A percentile compares a stretch with the other conserved stretches of the same genome.
These are phyloP conservation scores for Danio albolineatus DNA, from an alignment of 2,797 vertebrate species.

Conservation along the genomic window DNA sequence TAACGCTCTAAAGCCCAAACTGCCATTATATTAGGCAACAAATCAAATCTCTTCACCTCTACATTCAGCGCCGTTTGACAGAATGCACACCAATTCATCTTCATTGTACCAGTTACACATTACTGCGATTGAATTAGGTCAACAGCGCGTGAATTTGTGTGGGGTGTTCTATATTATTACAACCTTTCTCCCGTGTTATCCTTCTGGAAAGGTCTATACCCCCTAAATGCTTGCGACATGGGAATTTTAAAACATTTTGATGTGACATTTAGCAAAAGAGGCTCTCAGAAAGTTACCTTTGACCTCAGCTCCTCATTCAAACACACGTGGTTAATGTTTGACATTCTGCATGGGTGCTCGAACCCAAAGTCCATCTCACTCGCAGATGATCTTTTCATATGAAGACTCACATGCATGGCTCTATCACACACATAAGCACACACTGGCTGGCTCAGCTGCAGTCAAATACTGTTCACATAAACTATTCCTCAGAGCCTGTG, in stretches of 20 bases:
- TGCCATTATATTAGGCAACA: constrained; percentile 50
- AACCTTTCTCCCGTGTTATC: constrained; percentile 4
- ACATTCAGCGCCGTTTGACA: constrained; percentile 20
- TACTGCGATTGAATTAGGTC: constrained; percentile 43
- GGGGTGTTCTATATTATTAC: not conserved
- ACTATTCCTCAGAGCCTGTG: constrained; percentile 55
- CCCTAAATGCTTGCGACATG: not conserved
- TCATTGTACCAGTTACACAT: constrained; percentile 35
- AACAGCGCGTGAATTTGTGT: not conserved
- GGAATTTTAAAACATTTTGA: constrained; percentile 24
- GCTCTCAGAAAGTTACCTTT: constrained; percentile 23
- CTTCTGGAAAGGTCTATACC: not conserved
- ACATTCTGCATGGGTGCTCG: constrained; percentile 21
- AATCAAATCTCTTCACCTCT: constrained; percentile 37
- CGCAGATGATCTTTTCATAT: constrained; percentile 36
- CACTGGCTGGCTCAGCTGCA: constrained; percentile 57
- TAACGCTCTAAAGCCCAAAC: constrained; percentile 40
- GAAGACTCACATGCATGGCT: constrained; percentile 53
- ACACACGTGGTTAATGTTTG: constrained; percentile 41
- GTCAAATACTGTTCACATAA: constrained; percentile 53
- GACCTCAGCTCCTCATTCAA: constrained; percentile 13
- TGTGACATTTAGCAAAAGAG: constrained; percentile 45
- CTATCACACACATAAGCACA: constrained; percentile 56
- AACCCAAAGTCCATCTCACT: constrained; percentile 39
- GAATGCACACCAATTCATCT: constrained; percentile 5